These are phyloP conservation scores for Phacellophora camtschatica DNA, from an alignment of 30 jellyfish, hydroid and myxozoan genomes.

Conservation along the genomic window DNA sequence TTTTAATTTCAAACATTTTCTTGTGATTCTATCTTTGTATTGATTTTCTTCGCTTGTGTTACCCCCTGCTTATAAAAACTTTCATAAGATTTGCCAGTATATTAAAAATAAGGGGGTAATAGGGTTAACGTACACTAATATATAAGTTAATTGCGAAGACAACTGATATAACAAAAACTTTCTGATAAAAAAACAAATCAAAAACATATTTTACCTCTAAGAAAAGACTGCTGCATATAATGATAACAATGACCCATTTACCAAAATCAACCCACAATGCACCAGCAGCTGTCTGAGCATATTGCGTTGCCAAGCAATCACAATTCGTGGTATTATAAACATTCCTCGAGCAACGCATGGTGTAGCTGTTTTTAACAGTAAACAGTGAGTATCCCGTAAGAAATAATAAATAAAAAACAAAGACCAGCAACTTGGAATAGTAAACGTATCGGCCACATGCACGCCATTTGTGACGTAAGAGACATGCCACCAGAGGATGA, in stretches of 20 bases:
- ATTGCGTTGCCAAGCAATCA: constrained; percentile 28
- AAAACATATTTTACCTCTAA: constrained; percentile 71
- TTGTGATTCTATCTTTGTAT: too few species aligned
- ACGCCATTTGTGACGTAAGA: constrained; percentile 96
- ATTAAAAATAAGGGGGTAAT: too few species aligned
- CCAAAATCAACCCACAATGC: constrained; percentile 87
- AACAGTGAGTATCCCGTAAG: constrained; percentile 92
- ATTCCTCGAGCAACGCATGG: not conserved
- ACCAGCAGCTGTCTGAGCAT: constrained; percentile 17
- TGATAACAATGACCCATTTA: constrained; percentile 66
- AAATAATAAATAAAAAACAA: constrained; percentile 73
- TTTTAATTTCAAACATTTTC: too few species aligned
- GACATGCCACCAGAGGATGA: constrained; percentile 96
- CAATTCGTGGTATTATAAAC: constrained; percentile 39
- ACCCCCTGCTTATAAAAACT: too few species aligned
- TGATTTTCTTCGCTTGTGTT: too few species aligned
- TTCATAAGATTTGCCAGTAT: too few species aligned
- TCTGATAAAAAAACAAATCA: not conserved
- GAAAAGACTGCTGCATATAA: constrained; percentile 60
- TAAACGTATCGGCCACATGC: constrained; percentile 94
- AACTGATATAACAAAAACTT: too few species aligned
- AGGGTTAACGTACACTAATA: too few species aligned
- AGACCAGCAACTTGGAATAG: constrained; percentile 82
- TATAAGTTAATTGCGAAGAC: too few species aligned
- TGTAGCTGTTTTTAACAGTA: constrained; percentile 52